Evolutionary conservation across 1,140 invertebrate species (phyloP), one percentile per base, ranked within the genome.

Genomic region (Sitophilus oryzae): DNA sequence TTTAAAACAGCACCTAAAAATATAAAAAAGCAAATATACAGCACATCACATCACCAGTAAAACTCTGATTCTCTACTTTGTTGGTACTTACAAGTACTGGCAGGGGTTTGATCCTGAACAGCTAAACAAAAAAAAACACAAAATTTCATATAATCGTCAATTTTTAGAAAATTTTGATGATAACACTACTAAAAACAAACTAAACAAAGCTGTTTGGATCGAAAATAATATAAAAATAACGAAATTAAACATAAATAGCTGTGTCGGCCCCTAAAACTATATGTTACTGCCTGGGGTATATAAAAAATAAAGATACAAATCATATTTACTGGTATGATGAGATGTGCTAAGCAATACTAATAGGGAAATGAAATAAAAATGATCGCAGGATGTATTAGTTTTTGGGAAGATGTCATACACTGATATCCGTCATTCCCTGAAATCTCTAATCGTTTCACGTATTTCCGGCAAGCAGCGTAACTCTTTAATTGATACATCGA

Each of bases 31-130:
- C n/a, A n/a, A n/a, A n/a, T n/a, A n/a, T n/a, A n/a, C 25, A 76
- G 74, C 76, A 76, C 75, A 78, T 76, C 74, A 77, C 76, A 80
- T 74, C 76, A 78, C 76, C 76, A 79, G 74, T 58, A 44, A 43
- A 38, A 55, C 46, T 55, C 56, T 56, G 19, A 9, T 21, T 72
- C 69, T 73, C 41, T 51, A 51, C n/a, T n/a, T n/a, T n/a, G n/a
- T n/a, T n/a, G 47, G 77, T 91, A 93, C 91, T 93, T 93, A 93
- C 91, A 85, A 93, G 86, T 74, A 92, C 89, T 82, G 89, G 90
- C 79, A 89, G 88, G 79, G 90, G 90, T 83, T 88, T 93, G 83
- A 93, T 93, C 89, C 91, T 89, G 88, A 93, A 93, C 82, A 93
- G 88, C 90, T 93, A 83, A 60, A 49, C 58, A 72, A 77, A 77